phyloP scores from a whole-genome alignment of 2,113 vertebrate species.

The Phalacrocorax brasilianus region DNA sequence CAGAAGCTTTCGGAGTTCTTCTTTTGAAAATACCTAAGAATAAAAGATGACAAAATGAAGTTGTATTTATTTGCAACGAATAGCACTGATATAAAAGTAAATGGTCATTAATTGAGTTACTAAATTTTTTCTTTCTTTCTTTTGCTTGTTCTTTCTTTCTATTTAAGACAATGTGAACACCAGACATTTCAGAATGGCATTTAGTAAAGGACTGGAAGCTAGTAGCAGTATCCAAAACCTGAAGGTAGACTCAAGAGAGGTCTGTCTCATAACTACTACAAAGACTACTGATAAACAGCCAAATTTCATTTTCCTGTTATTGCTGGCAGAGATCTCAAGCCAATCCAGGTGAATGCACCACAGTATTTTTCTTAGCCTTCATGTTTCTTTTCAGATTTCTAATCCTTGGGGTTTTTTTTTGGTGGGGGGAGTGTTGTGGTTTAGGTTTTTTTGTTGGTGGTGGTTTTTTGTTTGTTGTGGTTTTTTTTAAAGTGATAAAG shows the following conservation, averaged over 20 bases:
- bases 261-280: neutral
- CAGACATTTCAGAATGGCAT: neutral
- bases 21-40: constrained; percentile 91
- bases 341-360: neutral
- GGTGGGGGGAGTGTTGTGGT: neutral
- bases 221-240: neutral
- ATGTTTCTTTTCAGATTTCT: neutral
- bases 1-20: constrained; percentile 85
- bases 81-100: neutral
- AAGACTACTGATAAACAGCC: neutral
- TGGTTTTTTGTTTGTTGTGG: neutral
- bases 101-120: neutral
- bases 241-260: neutral
- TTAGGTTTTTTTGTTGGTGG: neutral
- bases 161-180: neutral
- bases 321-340: neutral
- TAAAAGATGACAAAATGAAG: neutral
- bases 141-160: neutral
- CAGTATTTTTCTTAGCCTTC: neutral
- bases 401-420: neutral
- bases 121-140: neutral
- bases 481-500: neutral
- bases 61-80: neutral
- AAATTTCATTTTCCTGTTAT: neutral
- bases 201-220: neutral